Evolutionary conservation across 2,888 invertebrate genomes (phyloP).

Genomic region (Ormyrus labotus): DNA sequence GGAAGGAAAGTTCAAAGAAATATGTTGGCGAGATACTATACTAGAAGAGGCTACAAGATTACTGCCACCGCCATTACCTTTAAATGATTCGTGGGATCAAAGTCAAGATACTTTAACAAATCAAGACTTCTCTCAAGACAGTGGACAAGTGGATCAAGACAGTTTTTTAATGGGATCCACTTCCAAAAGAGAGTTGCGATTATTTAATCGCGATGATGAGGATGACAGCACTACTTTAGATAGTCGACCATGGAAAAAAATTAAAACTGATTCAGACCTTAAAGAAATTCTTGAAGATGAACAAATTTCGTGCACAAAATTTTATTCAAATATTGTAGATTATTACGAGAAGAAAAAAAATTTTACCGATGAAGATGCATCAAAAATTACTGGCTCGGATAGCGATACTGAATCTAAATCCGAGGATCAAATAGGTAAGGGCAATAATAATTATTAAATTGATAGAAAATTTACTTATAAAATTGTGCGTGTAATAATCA

Average conservation of each 20-base stretch:
- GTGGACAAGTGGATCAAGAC: slow-evolving; percentile 61
- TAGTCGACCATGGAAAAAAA: slow-evolving; percentile 55
- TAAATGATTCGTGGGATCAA: slow-evolving; percentile 71
- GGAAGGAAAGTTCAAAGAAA: slow-evolving; percentile 78
- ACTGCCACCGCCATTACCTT: slow-evolving; percentile 70
- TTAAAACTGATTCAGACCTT: slow-evolving; percentile 52
- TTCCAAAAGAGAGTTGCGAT: slow-evolving; percentile 35
- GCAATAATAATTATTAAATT: not conserved
- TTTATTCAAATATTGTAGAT: slow-evolving; percentile 52
- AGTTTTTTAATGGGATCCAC: slow-evolving; percentile 62
- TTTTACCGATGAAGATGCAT: slow-evolving; percentile 35
- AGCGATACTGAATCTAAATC: slow-evolving; percentile 45
- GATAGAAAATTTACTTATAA: not conserved
- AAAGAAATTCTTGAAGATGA: slow-evolving; percentile 49
- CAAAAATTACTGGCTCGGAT: slow-evolving; percentile 40
- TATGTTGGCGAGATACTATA: slow-evolving; percentile 76
- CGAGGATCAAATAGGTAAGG: slow-evolving; percentile 32
- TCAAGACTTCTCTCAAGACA: slow-evolving; percentile 69
- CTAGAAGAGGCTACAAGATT: slow-evolving; percentile 77
- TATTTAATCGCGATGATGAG: slow-evolving; percentile 45
- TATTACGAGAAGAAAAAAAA: slow-evolving; percentile 51
- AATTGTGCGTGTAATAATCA: not conserved
- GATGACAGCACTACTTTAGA: slow-evolving; percentile 52
- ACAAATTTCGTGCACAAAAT: slow-evolving; percentile 48
- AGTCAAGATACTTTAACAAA: slow-evolving; percentile 71